A percentile compares a stretch with the other conserved stretches of the same genome.
phyloP scores from a whole-genome alignment of 2,888 invertebrate species.

The Tanytarsus gracilentus region DNA sequence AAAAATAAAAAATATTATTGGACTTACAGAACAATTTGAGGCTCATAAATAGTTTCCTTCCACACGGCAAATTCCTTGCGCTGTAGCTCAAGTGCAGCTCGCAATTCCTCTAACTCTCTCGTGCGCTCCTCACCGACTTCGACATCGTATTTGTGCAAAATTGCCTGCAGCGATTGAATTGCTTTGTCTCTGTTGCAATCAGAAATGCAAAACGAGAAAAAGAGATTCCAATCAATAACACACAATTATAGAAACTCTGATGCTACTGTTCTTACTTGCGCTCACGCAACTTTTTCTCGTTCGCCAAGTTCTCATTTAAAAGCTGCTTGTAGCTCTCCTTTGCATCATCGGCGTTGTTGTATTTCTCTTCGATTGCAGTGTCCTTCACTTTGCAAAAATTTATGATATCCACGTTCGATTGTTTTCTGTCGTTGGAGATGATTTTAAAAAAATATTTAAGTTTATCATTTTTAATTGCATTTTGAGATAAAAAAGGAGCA shows the following conservation, averaged over 20 bases:
- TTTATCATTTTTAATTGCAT: no score
- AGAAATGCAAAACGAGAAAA: no score
- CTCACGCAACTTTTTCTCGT: slow-evolving; percentile 48
- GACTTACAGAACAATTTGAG: slow-evolving; percentile 18
- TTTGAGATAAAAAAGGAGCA: no score
- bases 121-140: slow-evolving; percentile 51
- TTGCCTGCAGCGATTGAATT: slow-evolving; percentile 19
- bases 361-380: slow-evolving; percentile 4
- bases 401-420: slow-evolving; percentile 11
- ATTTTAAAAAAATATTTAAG: background rate
- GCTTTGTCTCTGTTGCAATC: slow-evolving; percentile 26
- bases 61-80: slow-evolving; percentile 12
- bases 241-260: background rate
- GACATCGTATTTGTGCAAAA: slow-evolving; percentile 49
- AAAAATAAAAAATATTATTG: background rate
- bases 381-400: slow-evolving; percentile 19
- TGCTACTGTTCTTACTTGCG: slow-evolving; percentile 44
- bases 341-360: slow-evolving; percentile 42
- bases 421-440: background rate
- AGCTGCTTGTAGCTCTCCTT: slow-evolving; percentile 43
- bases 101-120: slow-evolving; percentile 46
- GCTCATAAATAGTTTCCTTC: slow-evolving; percentile 20
- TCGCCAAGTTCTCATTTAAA: slow-evolving; percentile 44
- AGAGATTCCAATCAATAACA: background rate
- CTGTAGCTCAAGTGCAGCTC: slow-evolving; percentile 9